Percentiles rank a stretch among this genome's conserved stretches.
phyloP scores from a whole-genome alignment of 2,797 vertebrate genomes.

The Myotis pilosus region DNA sequence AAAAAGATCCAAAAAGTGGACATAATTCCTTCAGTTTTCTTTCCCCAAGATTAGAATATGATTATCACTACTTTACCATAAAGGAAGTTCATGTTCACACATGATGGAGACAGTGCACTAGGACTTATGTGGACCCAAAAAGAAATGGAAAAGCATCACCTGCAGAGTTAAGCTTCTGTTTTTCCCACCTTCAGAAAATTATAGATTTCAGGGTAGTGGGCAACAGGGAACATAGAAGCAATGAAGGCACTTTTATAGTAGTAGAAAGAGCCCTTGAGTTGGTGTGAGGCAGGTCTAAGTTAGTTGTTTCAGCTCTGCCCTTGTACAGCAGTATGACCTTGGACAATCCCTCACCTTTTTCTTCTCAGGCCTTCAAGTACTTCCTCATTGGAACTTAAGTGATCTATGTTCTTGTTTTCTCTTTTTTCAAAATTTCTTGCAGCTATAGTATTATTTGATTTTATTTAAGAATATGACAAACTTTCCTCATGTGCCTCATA shows the following conservation, averaged over 20 bases:
- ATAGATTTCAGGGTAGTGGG: background rate
- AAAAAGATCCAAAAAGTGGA: background rate
- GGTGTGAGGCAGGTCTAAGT: background rate
- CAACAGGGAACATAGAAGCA: background rate
- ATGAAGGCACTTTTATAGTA: background rate
- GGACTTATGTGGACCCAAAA: background rate
- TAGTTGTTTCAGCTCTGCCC: background rate
- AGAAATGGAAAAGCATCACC: background rate
- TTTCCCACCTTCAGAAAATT: background rate
- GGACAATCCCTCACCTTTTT: background rate
- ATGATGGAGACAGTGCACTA: background rate
- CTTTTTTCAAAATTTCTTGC: background rate
- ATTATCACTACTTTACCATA: background rate
- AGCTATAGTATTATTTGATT: background rate
- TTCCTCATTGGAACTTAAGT: conserved; percentile 16
- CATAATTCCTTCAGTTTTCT: background rate
- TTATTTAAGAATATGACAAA: conserved; percentile 21
- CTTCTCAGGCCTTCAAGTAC: background rate
- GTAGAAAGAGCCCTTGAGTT: background rate
- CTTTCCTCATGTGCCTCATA: background rate
- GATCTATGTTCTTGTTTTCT: background rate
- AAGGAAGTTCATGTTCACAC: background rate
- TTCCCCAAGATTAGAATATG: background rate
- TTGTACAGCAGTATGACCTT: background rate
- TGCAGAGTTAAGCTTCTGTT: background rate